A percentile compares a stretch with the other conserved stretches of the same genome.
These are phyloP conservation scores for Osmerus eperlanus DNA, from an alignment of 2,113 vertebrate species.

Conservation along the genomic window DNA sequence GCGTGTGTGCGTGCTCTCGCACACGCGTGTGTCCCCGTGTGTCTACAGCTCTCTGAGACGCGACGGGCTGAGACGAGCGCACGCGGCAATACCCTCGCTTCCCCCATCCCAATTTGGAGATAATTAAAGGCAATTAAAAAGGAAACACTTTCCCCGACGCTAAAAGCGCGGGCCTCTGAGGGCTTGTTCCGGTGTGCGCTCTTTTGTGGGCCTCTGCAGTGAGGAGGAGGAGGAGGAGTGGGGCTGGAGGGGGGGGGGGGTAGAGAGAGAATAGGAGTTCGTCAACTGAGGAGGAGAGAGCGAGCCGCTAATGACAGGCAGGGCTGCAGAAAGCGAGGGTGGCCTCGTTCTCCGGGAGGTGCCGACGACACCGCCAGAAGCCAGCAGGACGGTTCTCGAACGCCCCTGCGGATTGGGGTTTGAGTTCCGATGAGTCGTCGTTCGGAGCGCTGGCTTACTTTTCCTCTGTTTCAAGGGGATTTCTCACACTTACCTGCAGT, in stretches of 20 bases:
- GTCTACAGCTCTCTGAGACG: slow-evolving; percentile 27
- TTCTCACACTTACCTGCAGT: slow-evolving; percentile 32
- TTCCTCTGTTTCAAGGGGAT: slow-evolving; percentile 37
- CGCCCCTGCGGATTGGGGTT: no score
- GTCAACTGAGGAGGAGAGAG: slow-evolving; percentile 24
- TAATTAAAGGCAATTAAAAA: slow-evolving; percentile 63
- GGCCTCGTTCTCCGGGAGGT: neutral
- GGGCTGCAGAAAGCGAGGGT: neutral
- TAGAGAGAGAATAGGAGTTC: neutral
- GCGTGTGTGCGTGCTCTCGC: neutral
- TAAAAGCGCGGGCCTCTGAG: slow-evolving; percentile 34
- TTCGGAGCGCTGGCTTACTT: slow-evolving; percentile 29
- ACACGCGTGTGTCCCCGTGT: no score
- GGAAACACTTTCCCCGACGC: slow-evolving; percentile 34
- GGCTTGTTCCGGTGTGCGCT: slow-evolving; percentile 40
- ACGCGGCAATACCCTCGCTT: slow-evolving; percentile 18
- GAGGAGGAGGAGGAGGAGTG: neutral
- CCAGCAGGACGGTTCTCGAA: no score
- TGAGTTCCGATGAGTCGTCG: slow-evolving; percentile 5
- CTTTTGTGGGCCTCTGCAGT: slow-evolving; percentile 22
- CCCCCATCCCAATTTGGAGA: slow-evolving; percentile 47
- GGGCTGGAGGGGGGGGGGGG: neutral
- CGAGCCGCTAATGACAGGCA: neutral
- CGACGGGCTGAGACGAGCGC: slow-evolving; percentile 19
- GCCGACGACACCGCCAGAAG: no score